Evolutionary conservation across 2,888 invertebrate species (phyloP), one percentile per base, ranked within the genome.

Genomic region (Ptilodon capucinus): DNA sequence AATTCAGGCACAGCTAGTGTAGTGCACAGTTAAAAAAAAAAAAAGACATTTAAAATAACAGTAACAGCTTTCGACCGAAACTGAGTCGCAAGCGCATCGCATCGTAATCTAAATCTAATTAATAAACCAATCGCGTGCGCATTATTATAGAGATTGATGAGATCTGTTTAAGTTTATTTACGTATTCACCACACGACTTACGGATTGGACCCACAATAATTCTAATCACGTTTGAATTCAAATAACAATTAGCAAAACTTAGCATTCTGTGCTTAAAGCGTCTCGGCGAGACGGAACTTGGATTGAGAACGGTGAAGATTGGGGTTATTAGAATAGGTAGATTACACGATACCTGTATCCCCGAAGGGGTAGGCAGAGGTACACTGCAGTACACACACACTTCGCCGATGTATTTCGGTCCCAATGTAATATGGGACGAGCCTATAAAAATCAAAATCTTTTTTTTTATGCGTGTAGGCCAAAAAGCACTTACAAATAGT

Each of bases 171-270:
- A 47, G 47, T 44, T 57, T 63, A 60, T 64, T 69, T 62, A 53
- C 58, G 60, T 63, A 57, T 63, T 74, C 74, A 56, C 51, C 60
- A 64, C 58, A 61, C 68, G 57, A 21, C 42, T 54, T 57, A 63
- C 66, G 50, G 60, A 45, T 17, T 39, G 44, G 48, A 41, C 42
- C 39, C 21, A 41, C 38, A 53, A 49, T 46, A 51, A 73, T 68
- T 61, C 68, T 44, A 52, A 60, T 75, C 80, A 77, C 82, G 81
- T 81, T 56, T 60, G 55, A 36, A 79, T 79, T 81, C 79, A 78
- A 81, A 80, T 84, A 84, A 78, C 81, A 84, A 85, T 84, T 84
- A 84, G 75, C 68, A 67, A 61, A 53, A 63, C 67, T 58, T 68
- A 64, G 71, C 60, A 74, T 79, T 71, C 70, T 44, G 58, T 46